Evolutionary conservation across 1,140 invertebrate genomes (phyloP).

Genomic region (Drosophila ambigua): DNA sequence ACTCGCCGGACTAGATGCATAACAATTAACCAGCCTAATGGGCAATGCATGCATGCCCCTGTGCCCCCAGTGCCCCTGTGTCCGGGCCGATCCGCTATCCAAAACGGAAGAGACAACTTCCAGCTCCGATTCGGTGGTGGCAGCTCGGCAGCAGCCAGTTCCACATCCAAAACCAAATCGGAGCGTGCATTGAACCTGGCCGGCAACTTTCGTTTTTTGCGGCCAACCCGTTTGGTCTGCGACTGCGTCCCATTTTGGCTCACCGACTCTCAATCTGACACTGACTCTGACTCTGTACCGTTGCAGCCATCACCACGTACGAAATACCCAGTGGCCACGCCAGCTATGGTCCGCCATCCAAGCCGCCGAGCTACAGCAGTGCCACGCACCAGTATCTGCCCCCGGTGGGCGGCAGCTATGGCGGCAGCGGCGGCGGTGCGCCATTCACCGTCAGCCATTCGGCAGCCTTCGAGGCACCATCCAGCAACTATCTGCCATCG

Average conservation of each 20-base stretch:
- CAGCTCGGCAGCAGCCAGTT: too few relatives aligned
- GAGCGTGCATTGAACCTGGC: conserved; percentile 61
- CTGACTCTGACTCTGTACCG: conserved; percentile 17
- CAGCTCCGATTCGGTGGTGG: conserved; percentile 9
- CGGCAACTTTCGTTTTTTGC: conserved; percentile 75
- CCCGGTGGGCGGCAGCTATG: conserved; percentile 66
- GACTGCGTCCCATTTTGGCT: conserved; percentile 56
- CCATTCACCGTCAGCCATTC: conserved; percentile 72
- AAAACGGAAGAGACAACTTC: conserved; percentile 70
- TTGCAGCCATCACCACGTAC: conserved; percentile 80
- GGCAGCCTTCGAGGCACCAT: conserved; percentile 77
- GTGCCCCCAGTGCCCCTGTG: conserved; percentile 12
- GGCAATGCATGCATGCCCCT: conserved; percentile 35
- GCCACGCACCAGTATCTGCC: conserved; percentile 80
- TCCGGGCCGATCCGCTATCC: conserved; percentile 1
- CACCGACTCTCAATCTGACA: conserved; percentile 15
- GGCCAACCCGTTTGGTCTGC: conserved; percentile 56
- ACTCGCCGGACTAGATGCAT: conserved; percentile 46
- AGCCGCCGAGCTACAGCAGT: conserved; percentile 77
- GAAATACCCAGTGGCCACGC: conserved; percentile 77
- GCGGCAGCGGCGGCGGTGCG: conserved; percentile 57
- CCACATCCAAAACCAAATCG: conserved; percentile 36
- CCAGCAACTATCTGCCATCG: conserved; percentile 78
- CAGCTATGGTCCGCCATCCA: conserved; percentile 80
- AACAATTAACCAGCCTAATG: conserved; percentile 67